Conservation (phyloP, 2,113 vertebrate species). For the Acanthisitta chloris region DNA sequence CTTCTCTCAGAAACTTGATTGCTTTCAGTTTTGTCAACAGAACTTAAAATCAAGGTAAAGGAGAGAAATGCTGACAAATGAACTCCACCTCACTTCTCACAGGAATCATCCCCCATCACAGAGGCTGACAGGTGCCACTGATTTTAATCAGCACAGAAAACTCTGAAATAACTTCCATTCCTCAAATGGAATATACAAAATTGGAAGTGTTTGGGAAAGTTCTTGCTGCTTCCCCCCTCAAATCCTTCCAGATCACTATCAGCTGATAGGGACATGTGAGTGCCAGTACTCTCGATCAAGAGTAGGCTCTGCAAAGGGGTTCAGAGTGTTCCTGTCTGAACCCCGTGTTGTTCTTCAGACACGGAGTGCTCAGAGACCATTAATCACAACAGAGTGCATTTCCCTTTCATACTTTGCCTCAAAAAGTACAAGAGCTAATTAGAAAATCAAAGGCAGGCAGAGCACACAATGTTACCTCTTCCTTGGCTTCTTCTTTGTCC, state of each 20-base stretch:
- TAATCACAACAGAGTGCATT: background rate
- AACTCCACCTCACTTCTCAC: background rate
- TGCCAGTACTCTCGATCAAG: background rate
- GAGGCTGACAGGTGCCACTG: background rate
- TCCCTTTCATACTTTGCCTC: background rate
- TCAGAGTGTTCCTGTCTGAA: background rate
- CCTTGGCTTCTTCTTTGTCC: constrained; percentile 85
- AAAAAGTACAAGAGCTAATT: background rate
- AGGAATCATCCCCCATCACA: background rate
- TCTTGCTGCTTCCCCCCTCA: background rate
- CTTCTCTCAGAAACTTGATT: background rate
- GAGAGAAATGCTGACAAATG: background rate
- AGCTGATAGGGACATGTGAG: background rate
- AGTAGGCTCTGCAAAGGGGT: background rate
- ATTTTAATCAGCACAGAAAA: background rate
- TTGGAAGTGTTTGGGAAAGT: background rate
- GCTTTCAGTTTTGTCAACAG: background rate
- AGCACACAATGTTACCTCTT: constrained; percentile 75
- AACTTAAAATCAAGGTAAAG: background rate
- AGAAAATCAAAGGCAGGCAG: background rate
- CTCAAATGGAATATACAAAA: background rate
- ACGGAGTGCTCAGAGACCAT: background rate
- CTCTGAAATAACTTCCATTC: background rate
- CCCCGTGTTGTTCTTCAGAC: background rate
- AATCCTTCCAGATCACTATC: background rate